Evolutionary conservation across 53 echinoderm and acorn worm species (phyloP), one percentile per base, ranked within the genome.

Genomic region (Antedon mediterranea): DNA sequence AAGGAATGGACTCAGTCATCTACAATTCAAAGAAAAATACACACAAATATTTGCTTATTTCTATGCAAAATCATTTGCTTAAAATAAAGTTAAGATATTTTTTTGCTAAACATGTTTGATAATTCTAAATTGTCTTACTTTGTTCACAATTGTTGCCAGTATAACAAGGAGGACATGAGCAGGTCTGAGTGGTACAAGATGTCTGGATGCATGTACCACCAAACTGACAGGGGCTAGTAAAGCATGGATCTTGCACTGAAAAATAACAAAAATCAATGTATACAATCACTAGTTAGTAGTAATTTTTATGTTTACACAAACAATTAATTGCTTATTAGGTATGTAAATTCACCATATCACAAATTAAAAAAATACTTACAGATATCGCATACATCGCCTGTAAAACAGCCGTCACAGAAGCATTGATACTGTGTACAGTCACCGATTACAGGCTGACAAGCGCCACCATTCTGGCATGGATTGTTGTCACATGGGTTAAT

Each of bases 151-250:
- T 43, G 26, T 76, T 43, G 32, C 89, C 89, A 9, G 73, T 75
- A 41, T 86, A 89, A 72, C 89, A 89, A 27, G 76, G 71, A 0
- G 81, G 81, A 74, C 89, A 89, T 28, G 78, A 73, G 73, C 89
- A 89, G 0, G 8, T 32, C 7, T 31, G 32, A 31, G 30, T 28
- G 32, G 31, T 32, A 73, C 74, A 73, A 9, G 74, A 73, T 4
- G 74, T 73, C 30, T 6, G 31, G 1, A 31, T 31, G 29, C 74
- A 73, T 0, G 74, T 73, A 9, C 74, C 74, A 3, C 74, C 74
- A 28, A 23, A 73, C 30, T 73, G 74, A 73, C 74, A 73, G 5
- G 74, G 74, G 20, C 14, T 31, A 3, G 76, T 32, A 23, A 34
- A 76, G 28, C 76, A 76, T 4, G 76, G 76, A 33, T 76, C 34